Evolutionary conservation across 2,797 vertebrate species (phyloP).

Genomic region (Sebastes miniatus): DNA sequence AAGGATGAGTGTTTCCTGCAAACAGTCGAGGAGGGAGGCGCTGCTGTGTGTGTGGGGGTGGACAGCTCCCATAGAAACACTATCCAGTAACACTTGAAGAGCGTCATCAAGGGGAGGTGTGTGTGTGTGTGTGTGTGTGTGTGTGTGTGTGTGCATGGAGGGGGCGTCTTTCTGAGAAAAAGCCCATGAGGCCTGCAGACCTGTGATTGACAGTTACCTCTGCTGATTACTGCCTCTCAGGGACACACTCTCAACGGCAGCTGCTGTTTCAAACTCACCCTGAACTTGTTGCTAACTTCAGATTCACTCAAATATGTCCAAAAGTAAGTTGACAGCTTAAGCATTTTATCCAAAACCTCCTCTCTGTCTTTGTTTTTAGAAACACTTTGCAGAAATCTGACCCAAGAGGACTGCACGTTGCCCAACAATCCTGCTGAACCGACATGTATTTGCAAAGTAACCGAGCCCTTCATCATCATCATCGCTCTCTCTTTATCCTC

Average conservation of each 20-base stretch:
- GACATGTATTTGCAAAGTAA: conserved; percentile 44
- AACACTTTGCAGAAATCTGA: conserved; percentile 35
- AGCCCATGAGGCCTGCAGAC: conserved; percentile 60
- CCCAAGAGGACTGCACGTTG: not conserved
- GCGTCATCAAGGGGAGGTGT: conserved; percentile 77
- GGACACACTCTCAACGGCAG: conserved; percentile 61
- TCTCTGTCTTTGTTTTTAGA: conserved; percentile 9
- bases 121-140: conserved; percentile 38
- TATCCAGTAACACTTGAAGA: conserved; percentile 80
- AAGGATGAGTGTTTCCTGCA: conserved; percentile 84
- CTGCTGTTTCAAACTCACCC: conserved; percentile 65
- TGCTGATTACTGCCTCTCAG: conserved; percentile 65
- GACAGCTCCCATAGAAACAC: conserved; percentile 81
- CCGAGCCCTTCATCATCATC: conserved; percentile 23
- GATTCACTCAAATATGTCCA: conserved; percentile 53
- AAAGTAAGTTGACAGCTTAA: conserved; percentile 40
- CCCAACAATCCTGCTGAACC: conserved; percentile 24
- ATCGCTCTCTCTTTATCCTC: conserved; percentile 25
- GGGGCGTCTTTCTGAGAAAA: conserved; percentile 73
- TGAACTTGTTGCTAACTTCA: conserved; percentile 57
- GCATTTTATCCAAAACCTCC: conserved; percentile 18
- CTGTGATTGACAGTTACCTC: conserved; percentile 76
- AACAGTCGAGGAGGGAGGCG: conserved; percentile 70
- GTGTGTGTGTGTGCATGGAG: conserved; percentile 40
- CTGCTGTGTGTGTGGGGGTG: conserved; percentile 39